Percentiles rank a stretch among this genome's conserved stretches.
Evolutionary conservation across 2,113 vertebrate genomes (phyloP).

Genomic region (Sakesphorus luctuosus): DNA sequence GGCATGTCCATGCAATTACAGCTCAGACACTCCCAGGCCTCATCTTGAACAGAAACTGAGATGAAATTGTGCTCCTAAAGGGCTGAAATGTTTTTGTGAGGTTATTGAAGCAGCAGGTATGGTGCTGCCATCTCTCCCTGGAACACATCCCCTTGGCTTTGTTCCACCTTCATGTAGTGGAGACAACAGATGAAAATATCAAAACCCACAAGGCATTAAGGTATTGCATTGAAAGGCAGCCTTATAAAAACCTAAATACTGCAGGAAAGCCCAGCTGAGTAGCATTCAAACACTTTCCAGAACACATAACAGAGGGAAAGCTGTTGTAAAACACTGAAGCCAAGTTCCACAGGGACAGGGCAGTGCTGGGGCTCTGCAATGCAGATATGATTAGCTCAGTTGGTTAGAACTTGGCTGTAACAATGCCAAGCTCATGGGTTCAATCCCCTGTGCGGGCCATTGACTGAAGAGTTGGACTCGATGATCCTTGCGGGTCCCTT

Average conservation of each 20-base stretch:
- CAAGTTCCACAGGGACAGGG: neutral
- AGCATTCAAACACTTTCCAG: neutral
- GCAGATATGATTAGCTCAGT: too few species aligned
- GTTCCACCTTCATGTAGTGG: rapidly evolving
- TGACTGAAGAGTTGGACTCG: too few species aligned
- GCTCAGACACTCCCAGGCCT: constrained; percentile 17
- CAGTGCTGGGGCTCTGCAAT: neutral
- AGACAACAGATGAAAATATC: neutral
- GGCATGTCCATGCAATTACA: neutral
- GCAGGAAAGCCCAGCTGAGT: neutral
- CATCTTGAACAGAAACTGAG: neutral
- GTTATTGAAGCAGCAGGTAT: neutral
- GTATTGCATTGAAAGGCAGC: neutral
- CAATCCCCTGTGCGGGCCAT: too few species aligned
- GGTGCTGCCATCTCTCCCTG: neutral
- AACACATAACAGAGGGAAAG: neutral
- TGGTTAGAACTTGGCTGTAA: too few species aligned
- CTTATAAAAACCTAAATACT: neutral
- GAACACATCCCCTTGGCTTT: rapidly evolving
- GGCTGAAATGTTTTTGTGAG: neutral
- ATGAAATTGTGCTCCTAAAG: neutral
- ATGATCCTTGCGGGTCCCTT: too few species aligned
- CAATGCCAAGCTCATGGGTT: too few species aligned
- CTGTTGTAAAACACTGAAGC: neutral
- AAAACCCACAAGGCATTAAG: neutral